These are phyloP conservation scores for Pelecanus crispus DNA, from an alignment of 2,113 vertebrate species.

Conservation along the genomic window DNA sequence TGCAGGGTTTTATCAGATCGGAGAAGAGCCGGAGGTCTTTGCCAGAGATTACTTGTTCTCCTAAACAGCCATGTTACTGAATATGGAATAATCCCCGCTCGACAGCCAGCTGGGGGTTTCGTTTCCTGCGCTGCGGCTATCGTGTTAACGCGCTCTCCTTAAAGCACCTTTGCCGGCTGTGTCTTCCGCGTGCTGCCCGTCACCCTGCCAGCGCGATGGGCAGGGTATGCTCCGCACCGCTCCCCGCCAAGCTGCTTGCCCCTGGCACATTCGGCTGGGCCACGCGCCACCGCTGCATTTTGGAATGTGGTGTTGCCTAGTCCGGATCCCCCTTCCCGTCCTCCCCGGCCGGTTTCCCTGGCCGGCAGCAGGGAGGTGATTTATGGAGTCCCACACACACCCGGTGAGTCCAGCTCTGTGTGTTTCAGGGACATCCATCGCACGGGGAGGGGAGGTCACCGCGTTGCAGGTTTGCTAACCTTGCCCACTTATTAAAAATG, in stretches of 20 bases:
- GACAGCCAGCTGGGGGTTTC: neutral
- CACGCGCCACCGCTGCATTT: accelerated
- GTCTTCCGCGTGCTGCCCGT: neutral
- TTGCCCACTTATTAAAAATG: conserved; percentile 69
- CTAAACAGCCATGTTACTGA: conserved; percentile 21
- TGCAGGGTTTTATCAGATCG: neutral
- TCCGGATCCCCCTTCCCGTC: neutral
- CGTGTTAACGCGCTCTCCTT: neutral
- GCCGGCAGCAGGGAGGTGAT: neutral
- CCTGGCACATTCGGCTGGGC: neutral
- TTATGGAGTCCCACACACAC: neutral
- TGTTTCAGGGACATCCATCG: conserved; percentile 43
- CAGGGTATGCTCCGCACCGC: neutral
- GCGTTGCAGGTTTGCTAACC: conserved; percentile 64
- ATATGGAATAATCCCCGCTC: conserved; percentile 15
- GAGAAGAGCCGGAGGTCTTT: conserved; percentile 10
- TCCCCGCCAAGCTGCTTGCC: neutral
- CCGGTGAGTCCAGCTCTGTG: conserved; percentile 5
- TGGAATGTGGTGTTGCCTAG: neutral
- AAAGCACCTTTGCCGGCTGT: neutral
- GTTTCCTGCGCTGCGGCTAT: neutral
- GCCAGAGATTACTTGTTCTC: conserved; percentile 47
- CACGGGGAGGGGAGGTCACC: conserved; percentile 46
- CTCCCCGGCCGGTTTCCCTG: neutral
- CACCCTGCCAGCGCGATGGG: accelerated